Evolutionary conservation across 2,797 vertebrate genomes (phyloP), one percentile per base, ranked within the genome.

Genomic region (Champsocephalus gunnari): DNA sequence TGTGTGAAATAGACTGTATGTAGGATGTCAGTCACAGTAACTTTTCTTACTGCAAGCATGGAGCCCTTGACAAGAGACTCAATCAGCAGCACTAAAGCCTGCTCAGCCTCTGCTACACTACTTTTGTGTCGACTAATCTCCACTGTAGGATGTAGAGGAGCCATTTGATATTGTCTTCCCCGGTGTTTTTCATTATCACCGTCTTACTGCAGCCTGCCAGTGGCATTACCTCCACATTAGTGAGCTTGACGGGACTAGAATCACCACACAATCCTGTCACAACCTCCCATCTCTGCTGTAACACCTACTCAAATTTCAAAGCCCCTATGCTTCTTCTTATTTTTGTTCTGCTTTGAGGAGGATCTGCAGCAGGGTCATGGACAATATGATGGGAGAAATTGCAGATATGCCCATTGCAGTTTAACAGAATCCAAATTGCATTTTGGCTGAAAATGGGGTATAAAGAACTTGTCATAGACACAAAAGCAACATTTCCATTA

Each of bases 121-220:
- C 90, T 92, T 90, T 91, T 91, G 86, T 87, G 89, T 75, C 80
- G 82, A 95, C 96, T 98, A 98, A 97, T 98, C 97, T 98, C 97
- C 97, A 95, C 97, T 95, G 96, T 96, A 96, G 96, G 96, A 97
- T 97, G 97, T 97, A 97, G 97, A 98, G 96, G 97, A 98, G 97
- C 96, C 97, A 95, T 97, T 97, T 97, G 92, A 98, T 98, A 97
- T 97, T 97, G 97, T 98, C 97, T 98, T 97, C 95, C 96, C 96
- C 96, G 96, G 97, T 97, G 97, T 98, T 98, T 98, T 98, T 98
- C 97, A 98, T 98, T 97, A 98, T 96, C 96, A 91, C 93, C 90
- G 96, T 96, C 96, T 97, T 97, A 97, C 92, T 88, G 96, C 95
- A 90, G 96, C 95, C 96, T 96, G 95, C 94, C 96, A 92, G 95